phyloP scores from a whole-genome alignment of 2,888 invertebrate genomes.

The Troides oblongomaculatus region DNA sequence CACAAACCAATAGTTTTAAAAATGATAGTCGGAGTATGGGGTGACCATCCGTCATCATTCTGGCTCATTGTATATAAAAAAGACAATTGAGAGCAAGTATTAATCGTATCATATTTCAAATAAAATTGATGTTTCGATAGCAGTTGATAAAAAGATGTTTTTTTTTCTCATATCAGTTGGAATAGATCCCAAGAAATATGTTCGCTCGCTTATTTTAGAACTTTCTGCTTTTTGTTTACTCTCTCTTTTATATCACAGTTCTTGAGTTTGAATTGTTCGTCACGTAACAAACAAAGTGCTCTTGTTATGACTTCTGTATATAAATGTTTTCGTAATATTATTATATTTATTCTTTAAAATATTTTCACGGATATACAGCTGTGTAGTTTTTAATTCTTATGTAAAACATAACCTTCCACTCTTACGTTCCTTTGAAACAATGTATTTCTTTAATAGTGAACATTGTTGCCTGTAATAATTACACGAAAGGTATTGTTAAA shows the following conservation, averaged over 20 bases:
- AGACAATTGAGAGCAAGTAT: neutral
- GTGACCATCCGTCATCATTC: no score
- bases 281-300: slow-evolving; percentile 20
- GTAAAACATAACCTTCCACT: neutral
- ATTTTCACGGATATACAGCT: neutral
- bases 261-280: slow-evolving; percentile 14
- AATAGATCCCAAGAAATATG: neutral
- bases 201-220: slow-evolving; percentile 2
- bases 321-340: slow-evolving; percentile 8
- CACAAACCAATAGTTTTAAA: no score
- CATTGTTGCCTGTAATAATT: no score
- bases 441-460: neutral
- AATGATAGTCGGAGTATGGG: no score
- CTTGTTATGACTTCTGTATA: slow-evolving; percentile 13
- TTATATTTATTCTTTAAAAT: slow-evolving; percentile 8
- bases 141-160: neutral
- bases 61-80: no score
- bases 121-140: neutral
- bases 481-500: no score
- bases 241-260: slow-evolving; percentile 11
- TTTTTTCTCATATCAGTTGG: no score
- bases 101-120: neutral
- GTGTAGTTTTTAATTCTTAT: neutral
- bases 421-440: neutral
- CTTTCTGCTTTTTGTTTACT: slow-evolving; percentile 12